Evolutionary conservation across 2,797 vertebrate species (phyloP).

Genomic region (Pangasius krempfi): DNA sequence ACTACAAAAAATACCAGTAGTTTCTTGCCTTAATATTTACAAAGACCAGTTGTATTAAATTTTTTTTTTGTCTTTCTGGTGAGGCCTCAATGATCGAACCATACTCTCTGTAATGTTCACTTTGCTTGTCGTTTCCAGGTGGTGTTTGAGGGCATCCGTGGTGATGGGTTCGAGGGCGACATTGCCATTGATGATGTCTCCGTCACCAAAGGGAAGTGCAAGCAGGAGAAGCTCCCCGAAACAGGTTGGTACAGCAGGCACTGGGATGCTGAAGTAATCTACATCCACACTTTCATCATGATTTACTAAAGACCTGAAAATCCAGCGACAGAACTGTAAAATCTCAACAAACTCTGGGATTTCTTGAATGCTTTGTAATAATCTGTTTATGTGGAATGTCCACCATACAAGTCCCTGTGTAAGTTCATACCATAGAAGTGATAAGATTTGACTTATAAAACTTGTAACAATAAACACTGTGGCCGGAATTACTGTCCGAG

Average conservation of each 20-base stretch:
- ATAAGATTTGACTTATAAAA: neutral
- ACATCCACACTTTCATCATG: neutral
- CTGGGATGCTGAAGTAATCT: neutral
- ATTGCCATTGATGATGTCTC: conserved; percentile 95
- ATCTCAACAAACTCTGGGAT: neutral
- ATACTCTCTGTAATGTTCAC: neutral
- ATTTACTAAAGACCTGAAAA: neutral
- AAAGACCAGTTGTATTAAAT: neutral
- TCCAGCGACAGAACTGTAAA: neutral
- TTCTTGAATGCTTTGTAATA: neutral
- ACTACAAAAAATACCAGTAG: neutral
- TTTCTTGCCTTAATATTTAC: neutral
- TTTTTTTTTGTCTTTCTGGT: no score
- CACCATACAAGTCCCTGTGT: neutral
- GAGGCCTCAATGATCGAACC: neutral
- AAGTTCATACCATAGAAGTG: neutral
- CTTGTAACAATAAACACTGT: no score
- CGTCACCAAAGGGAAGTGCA: conserved; percentile 91
- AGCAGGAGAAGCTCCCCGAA: conserved; percentile 76
- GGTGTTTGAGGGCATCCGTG: conserved; percentile 93
- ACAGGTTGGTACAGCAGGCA: conserved; percentile 69
- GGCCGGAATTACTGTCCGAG: no score
- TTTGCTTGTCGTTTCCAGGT: conserved; percentile 73
- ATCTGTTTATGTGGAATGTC: neutral
- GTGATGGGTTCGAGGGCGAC: conserved; percentile 89